A percentile compares a stretch with the other conserved stretches of the same genome.
Evolutionary conservation across 2,888 invertebrate genomes (phyloP).

Genomic region (Meandrusa payeni): DNA sequence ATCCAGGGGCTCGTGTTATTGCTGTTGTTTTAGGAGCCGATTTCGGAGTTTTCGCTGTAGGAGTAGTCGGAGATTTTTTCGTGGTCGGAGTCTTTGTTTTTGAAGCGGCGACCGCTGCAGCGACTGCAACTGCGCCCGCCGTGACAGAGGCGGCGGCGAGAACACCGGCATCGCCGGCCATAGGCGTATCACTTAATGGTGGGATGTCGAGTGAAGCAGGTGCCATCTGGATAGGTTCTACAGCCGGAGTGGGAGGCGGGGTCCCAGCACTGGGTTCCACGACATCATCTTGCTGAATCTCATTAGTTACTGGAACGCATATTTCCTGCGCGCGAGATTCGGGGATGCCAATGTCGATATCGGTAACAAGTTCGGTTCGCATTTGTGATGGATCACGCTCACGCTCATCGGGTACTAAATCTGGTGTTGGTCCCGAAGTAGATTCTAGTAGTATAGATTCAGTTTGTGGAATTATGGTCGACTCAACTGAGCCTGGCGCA

Average conservation of each 20-base stretch:
- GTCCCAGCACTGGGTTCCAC: constrained; percentile 41
- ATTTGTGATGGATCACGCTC: constrained; percentile 25
- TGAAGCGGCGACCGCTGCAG: constrained; percentile 33
- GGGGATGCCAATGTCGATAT: constrained; percentile 62
- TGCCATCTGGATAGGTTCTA: constrained; percentile 34
- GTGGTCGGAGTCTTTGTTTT: constrained; percentile 33
- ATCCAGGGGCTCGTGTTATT: constrained; percentile 34
- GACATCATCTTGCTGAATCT: constrained; percentile 56
- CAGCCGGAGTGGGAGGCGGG: constrained; percentile 45
- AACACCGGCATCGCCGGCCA: constrained; percentile 40
- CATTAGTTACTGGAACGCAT: constrained; percentile 67
- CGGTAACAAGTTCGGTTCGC: constrained; percentile 60
- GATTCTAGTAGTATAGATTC: constrained; percentile 29
- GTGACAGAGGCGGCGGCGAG: constrained; percentile 46
- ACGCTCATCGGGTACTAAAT: constrained; percentile 56
- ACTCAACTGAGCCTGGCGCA: constrained; percentile 3
- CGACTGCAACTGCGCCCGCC: constrained; percentile 39
- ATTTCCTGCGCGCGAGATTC: constrained; percentile 72
- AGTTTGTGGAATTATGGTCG: not conserved
- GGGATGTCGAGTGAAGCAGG: constrained; percentile 33
- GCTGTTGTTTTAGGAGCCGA: constrained; percentile 42
- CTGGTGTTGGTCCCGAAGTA: constrained; percentile 51
- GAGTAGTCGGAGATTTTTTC: constrained; percentile 39
- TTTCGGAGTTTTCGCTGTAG: constrained; percentile 42
- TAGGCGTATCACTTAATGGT: constrained; percentile 37